A percentile compares a stretch with the other conserved stretches of the same genome.
Evolutionary conservation across 2,888 invertebrate genomes (phyloP).

Genomic region (Mesorhabditis spiculigera): DNA sequence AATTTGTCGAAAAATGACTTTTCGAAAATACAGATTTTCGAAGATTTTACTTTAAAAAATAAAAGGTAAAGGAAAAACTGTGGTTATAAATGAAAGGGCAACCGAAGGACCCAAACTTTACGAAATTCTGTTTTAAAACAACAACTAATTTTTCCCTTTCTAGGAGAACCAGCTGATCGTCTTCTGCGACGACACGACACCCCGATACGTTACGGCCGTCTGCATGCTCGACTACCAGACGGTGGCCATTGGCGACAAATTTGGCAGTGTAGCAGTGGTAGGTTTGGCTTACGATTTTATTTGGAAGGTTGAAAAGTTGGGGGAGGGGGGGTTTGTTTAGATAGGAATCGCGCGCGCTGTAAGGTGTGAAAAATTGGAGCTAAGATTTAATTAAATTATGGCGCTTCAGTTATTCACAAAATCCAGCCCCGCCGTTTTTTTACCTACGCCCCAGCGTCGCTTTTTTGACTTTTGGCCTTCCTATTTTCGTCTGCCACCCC

Average conservation of each 20-base stretch:
- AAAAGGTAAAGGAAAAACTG: too few species aligned
- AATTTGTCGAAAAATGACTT: too few species aligned
- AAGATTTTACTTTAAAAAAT: too few species aligned
- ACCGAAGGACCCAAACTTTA: neutral
- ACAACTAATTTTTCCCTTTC: slow-evolving; percentile 18
- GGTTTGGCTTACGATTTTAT: slow-evolving; percentile 57
- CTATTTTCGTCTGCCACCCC: too few species aligned
- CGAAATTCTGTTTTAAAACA: neutral
- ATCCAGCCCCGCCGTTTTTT: too few species aligned
- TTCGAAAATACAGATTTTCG: too few species aligned
- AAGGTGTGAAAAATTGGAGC: too few species aligned
- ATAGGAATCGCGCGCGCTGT: neutral
- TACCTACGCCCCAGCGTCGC: too few species aligned
- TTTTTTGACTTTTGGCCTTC: too few species aligned
- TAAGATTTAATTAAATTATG: too few species aligned
- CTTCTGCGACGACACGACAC: slow-evolving; percentile 96
- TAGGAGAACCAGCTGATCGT: slow-evolving; percentile 91
- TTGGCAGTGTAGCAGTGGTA: slow-evolving; percentile 89
- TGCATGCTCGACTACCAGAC: slow-evolving; percentile 92
- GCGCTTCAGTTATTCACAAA: too few species aligned
- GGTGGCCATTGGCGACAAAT: slow-evolving; percentile 92
- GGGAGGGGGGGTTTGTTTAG: neutral
- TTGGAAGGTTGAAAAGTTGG: neutral
- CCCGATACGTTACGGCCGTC: slow-evolving; percentile 89
- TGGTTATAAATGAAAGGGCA: too few species aligned